Evolutionary conservation across 2,113 vertebrate species (phyloP), one percentile per base, ranked within the genome.

Genomic region (Forbesichthys papilliferus): DNA sequence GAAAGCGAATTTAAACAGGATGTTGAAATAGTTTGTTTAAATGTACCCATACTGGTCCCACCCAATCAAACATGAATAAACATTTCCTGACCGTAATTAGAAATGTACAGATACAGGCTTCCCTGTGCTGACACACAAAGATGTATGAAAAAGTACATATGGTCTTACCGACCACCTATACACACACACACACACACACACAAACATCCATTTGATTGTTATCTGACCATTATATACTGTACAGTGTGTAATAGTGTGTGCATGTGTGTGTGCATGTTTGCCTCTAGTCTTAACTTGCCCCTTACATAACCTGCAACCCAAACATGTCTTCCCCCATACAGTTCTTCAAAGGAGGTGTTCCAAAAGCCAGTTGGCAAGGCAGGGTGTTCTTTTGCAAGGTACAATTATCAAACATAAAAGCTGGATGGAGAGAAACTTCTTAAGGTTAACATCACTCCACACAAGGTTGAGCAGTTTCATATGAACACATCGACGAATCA

Each of bases 31-130:
- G 92, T 94, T 95, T 95, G 93, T 95, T 95, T 95, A 94, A 94
- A 94, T 93, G 90, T 91, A 91, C 90, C 87, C 89, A 91, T 90
- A 86, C 89, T 88, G 87, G 89, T 90, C 91, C 93, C 93, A 94
- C 93, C 93, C 93, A 93, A 91, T 90, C 85, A 86, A 92, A 93
- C 88, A 87, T 89, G 91, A 93, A 94, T 91, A 94, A 95, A 94
- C 94, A 95, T 94, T 96, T 95, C 94, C 94, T 94, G 92, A 90
- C 87, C 91, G 88, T 93, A 93, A 94, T 94, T 92, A 90, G 91
- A 90, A 92, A 91, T 88, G 89, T 85, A 90, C 87, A 91, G 90
- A 92, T 87, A 90, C 78, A 69, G 68, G 66, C 84, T 73, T 84
- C 82, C 82, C 78, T 63, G 68, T 65, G 75, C 66, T 58, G 16